A percentile compares a stretch with the other conserved stretches of the same genome.
These are phyloP conservation scores for Liodrosophila aerea DNA, from an alignment of 2,888 invertebrate genomes.

Conservation along the genomic window DNA sequence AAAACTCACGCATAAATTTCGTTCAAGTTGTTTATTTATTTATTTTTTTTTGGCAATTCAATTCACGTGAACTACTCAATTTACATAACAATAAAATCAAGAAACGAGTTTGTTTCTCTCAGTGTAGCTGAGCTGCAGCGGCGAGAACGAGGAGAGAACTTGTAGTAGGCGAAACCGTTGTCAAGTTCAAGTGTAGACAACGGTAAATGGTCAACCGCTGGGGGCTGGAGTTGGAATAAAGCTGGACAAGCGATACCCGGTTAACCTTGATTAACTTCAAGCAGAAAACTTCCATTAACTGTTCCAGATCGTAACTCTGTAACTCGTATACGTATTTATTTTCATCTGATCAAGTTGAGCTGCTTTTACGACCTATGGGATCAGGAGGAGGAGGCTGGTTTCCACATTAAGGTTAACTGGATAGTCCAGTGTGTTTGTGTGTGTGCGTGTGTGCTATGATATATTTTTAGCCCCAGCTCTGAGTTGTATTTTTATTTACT, in stretches of 20 bases:
- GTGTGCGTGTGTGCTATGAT: not conserved
- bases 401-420: conserved; percentile 10
- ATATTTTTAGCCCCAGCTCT: conserved; percentile 24
- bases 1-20: conserved; percentile 32
- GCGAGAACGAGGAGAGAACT: not conserved
- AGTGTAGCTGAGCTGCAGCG: conserved; percentile 20
- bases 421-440: conserved; percentile 1
- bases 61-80: conserved; percentile 35
- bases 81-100: conserved; percentile 29
- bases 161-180: conserved; percentile 16
- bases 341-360: conserved; percentile 29
- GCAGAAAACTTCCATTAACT: conserved; percentile 55
- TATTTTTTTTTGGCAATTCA: not conserved
- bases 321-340: not conserved
- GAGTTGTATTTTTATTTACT: not conserved
- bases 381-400: conserved; percentile 41
- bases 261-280: conserved; percentile 55
- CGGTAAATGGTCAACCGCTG: conserved; percentile 31
- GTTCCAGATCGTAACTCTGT: conserved; percentile 10
- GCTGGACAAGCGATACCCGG: conserved; percentile 22
- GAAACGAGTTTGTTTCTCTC: not conserved
- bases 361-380: conserved; percentile 13
- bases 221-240: conserved; percentile 4
- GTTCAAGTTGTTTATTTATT: not conserved
- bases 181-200: conserved; percentile 55